These are phyloP conservation scores for Lasiurus borealis DNA, from an alignment of 2,113 vertebrate genomes.

Conservation along the genomic window DNA sequence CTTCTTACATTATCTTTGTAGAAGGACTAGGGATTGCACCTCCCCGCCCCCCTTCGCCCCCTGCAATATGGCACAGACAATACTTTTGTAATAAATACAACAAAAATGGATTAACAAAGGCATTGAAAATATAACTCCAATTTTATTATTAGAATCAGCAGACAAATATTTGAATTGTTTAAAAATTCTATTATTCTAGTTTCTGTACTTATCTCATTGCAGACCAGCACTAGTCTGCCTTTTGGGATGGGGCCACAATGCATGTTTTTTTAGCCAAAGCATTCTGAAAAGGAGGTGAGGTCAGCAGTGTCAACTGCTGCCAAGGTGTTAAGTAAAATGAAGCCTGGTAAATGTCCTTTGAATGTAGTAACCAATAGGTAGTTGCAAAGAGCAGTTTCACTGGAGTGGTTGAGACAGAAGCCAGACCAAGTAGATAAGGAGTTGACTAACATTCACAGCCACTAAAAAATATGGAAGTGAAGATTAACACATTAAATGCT, in stretches of 20 bases:
- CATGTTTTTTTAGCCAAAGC: not conserved
- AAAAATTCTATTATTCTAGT: slow-evolving; percentile 28
- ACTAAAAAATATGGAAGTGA: slow-evolving; percentile 16
- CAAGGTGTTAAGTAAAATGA: slow-evolving; percentile 59
- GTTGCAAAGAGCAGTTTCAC: slow-evolving; percentile 32
- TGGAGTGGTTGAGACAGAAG: slow-evolving; percentile 55
- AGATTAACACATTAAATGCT: slow-evolving; percentile 1
- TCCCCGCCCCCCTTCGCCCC: too few relatives aligned
- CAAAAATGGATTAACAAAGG: not conserved
- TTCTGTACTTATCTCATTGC: not conserved
- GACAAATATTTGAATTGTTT: slow-evolving; percentile 34
- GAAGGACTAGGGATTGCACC: not conserved
- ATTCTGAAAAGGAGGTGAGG: not conserved
- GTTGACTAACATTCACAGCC: not conserved
- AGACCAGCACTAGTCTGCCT: not conserved
- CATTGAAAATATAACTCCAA: not conserved
- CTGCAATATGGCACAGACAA: not conserved
- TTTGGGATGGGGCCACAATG: not conserved
- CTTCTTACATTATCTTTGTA: slow-evolving; percentile 28
- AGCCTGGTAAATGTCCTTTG: slow-evolving; percentile 36
- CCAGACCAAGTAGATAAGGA: not conserved
- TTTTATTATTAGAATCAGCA: slow-evolving; percentile 49
- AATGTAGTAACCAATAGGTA: slow-evolving; percentile 43
- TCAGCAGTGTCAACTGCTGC: not conserved
- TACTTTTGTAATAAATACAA: slow-evolving; percentile 48